Evolutionary conservation across 2,888 invertebrate genomes (phyloP).

Genomic region (Macrophya annulata): DNA sequence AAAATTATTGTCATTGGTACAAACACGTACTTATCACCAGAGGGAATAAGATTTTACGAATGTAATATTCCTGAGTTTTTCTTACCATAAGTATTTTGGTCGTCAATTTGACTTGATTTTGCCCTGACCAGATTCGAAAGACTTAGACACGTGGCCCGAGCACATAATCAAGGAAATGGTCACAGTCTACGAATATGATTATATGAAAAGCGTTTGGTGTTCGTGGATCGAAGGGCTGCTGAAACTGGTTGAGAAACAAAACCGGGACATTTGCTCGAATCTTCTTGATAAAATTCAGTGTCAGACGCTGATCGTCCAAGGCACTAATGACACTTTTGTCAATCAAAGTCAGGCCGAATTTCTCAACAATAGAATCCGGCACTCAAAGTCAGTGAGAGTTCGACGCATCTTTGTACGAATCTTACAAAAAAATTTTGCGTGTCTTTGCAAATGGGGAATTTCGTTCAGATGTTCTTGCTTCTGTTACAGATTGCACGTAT

Average conservation of each 20-base stretch:
- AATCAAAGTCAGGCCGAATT: slow-evolving; percentile 88
- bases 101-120: neutral
- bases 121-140: slow-evolving; percentile 82
- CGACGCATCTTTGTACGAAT: neutral
- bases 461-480: neutral
- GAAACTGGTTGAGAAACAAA: slow-evolving; percentile 81
- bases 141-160: slow-evolving; percentile 88
- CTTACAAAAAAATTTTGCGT: neutral
- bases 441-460: neutral
- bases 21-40: slow-evolving; percentile 86
- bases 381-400: slow-evolving; percentile 76
- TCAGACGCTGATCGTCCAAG: slow-evolving; percentile 91
- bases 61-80: slow-evolving; percentile 77
- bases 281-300: slow-evolving; percentile 84
- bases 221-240: slow-evolving; percentile 86
- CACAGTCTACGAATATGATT: slow-evolving; percentile 86
- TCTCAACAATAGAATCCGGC: slow-evolving; percentile 84
- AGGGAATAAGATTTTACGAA: slow-evolving; percentile 84
- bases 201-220: slow-evolving; percentile 85
- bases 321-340: slow-evolving; percentile 90
- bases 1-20: slow-evolving; percentile 90
- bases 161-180: slow-evolving; percentile 85
- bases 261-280: slow-evolving; percentile 87
- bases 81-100: neutral
- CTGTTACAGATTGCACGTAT: neutral